Percentiles rank a stretch among this genome's conserved stretches.
Conservation (phyloP, 2,888 invertebrate genomes). For the Trachelus tabidus region DNA sequence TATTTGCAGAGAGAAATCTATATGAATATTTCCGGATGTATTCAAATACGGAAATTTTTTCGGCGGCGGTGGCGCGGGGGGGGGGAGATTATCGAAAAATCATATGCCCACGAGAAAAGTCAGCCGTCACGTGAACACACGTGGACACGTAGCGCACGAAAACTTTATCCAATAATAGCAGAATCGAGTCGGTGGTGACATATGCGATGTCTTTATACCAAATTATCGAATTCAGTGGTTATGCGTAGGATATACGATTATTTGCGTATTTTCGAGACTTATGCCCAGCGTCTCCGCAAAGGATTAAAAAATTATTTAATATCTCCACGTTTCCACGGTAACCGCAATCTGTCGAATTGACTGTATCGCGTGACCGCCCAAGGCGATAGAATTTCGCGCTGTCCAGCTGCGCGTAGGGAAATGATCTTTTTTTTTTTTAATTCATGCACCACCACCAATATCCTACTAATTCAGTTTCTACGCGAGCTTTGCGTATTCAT, state of each 20-base stretch:
- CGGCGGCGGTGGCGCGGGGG: too few relatives aligned
- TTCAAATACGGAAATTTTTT: not conserved
- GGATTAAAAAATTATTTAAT: not conserved
- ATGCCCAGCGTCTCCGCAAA: not conserved
- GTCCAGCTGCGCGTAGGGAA: not conserved
- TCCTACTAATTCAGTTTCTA: not conserved
- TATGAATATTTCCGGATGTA: not conserved
- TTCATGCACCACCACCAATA: not conserved
- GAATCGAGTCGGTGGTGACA: not conserved
- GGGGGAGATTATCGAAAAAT: not conserved
- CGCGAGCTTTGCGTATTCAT: not conserved
- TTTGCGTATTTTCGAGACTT: accelerated
- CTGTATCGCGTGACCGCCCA: too few relatives aligned
- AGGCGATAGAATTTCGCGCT: too few relatives aligned
- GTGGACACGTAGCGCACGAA: not conserved
- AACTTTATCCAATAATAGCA: not conserved
- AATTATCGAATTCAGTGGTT: not conserved
- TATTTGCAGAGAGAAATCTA: too few relatives aligned
- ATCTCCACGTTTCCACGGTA: not conserved
- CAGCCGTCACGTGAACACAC: not conserved
- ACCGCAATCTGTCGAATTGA: not conserved
- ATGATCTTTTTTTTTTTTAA: not conserved
- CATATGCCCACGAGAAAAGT: not conserved
- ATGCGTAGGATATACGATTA: not conserved
- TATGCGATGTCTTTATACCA: not conserved